Conservation (phyloP, 2,797 vertebrate species). For the Rhinoraja longicauda region DNA sequence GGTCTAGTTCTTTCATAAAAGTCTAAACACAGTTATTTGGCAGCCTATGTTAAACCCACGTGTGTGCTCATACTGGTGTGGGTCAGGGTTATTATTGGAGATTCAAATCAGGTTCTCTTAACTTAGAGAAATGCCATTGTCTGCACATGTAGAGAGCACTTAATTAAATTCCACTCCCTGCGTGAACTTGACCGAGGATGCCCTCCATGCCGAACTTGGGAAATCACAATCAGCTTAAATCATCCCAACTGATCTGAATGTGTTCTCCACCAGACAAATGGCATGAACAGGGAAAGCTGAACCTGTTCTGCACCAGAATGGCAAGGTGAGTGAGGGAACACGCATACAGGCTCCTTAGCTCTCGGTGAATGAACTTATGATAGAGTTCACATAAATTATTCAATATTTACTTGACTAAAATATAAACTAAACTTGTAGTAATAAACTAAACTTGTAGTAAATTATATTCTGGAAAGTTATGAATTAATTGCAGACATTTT, state of each 20-base stretch:
- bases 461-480: too few relatives aligned
- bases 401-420: not conserved
- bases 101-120: not conserved
- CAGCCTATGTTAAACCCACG: not conserved
- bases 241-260: not conserved
- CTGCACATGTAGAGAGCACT: not conserved
- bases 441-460: too few relatives aligned
- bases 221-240: conserved; percentile 18
- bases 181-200: not conserved
- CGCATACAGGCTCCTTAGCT: not conserved
- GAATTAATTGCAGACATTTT: too few relatives aligned
- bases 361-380: not conserved
- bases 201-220: not conserved
- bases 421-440: not conserved
- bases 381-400: not conserved
- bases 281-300: not conserved
- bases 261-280: not conserved
- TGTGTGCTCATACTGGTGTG: not conserved
- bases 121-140: conserved; percentile 15
- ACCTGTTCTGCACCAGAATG: not conserved
- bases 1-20: not conserved
- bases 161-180: not conserved
- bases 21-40: not conserved
- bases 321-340: not conserved
- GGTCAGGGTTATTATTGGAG: not conserved